These are phyloP conservation scores for Plagodis dolabraria DNA, from an alignment of 2,888 invertebrate species.

Conservation along the genomic window DNA sequence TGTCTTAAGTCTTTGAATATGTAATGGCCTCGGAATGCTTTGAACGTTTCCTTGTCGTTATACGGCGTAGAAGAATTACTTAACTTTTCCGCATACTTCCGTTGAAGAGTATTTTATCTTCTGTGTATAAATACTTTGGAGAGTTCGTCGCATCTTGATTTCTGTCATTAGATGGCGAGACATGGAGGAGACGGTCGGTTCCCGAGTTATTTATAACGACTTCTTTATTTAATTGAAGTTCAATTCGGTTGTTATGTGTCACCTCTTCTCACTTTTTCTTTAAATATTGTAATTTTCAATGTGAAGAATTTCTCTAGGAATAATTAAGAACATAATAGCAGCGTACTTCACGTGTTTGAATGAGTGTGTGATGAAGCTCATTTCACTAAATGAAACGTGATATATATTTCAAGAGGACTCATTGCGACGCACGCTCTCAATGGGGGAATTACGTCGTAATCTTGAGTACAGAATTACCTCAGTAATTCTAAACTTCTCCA, in stretches of 20 bases:
- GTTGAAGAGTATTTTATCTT: background rate
- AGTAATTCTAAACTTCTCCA: conserved; percentile 11
- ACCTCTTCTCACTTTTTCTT: no score
- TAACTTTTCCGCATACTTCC: conserved; percentile 8
- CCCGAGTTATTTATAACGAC: no score
- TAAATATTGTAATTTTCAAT: no score
- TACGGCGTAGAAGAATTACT: conserved; percentile 9
- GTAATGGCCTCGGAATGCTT: conserved; percentile 27
- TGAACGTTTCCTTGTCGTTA: conserved; percentile 19
- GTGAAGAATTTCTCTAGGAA: no score
- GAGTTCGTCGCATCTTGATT: no score
- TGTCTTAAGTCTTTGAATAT: conserved; percentile 31
- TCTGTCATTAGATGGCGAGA: no score
- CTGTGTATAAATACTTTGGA: no score
- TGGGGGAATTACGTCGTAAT: conserved; percentile 24
- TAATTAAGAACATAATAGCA: background rate
- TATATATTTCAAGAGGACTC: conserved; percentile 10
- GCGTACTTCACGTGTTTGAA: conserved; percentile 10
- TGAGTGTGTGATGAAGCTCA: conserved; percentile 20
- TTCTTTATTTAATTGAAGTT: no score
- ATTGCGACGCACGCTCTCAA: conserved; percentile 19
- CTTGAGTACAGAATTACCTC: conserved; percentile 24
- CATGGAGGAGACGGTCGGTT: no score
- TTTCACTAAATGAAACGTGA: conserved; percentile 16
- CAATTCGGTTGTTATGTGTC: no score